These are phyloP conservation scores for Myotis yumanensis DNA, from an alignment of 2,113 vertebrate genomes.

Conservation along the genomic window DNA sequence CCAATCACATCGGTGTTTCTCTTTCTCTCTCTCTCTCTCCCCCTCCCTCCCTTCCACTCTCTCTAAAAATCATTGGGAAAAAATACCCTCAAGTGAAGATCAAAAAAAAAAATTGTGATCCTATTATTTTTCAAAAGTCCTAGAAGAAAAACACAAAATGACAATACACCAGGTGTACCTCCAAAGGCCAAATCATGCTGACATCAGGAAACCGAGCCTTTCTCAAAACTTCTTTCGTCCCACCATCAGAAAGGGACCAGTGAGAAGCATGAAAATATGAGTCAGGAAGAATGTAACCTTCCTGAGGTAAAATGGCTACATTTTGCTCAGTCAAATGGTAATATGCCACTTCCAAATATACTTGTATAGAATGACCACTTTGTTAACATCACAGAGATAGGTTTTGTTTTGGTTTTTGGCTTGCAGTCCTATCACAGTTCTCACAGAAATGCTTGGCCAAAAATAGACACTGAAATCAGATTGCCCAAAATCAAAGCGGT, in stretches of 20 bases:
- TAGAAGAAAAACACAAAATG: background rate
- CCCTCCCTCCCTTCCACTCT: too few species aligned
- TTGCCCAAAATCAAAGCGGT: background rate
- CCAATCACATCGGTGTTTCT: too few species aligned
- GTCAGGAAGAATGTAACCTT: background rate
- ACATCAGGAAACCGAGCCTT: background rate
- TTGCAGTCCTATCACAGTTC: background rate
- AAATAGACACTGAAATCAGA: background rate
- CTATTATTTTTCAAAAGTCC: background rate
- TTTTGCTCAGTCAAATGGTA: slow-evolving; percentile 5
- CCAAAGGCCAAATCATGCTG: background rate
- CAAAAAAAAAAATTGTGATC: background rate
- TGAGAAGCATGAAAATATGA: background rate
- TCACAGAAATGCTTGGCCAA: background rate
- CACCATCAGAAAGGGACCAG: background rate
- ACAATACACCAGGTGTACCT: background rate
- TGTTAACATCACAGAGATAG: background rate
- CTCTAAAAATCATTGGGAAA: too few species aligned
- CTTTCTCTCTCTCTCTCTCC: too few species aligned
- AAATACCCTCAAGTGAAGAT: too few species aligned
- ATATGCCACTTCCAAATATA: background rate
- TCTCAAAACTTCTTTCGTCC: background rate
- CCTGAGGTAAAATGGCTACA: background rate
- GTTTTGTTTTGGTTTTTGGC: background rate
- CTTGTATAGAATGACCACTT: background rate